Evolutionary conservation across 2,797 vertebrate genomes (phyloP).

Genomic region (Acanthurus lineatus): DNA sequence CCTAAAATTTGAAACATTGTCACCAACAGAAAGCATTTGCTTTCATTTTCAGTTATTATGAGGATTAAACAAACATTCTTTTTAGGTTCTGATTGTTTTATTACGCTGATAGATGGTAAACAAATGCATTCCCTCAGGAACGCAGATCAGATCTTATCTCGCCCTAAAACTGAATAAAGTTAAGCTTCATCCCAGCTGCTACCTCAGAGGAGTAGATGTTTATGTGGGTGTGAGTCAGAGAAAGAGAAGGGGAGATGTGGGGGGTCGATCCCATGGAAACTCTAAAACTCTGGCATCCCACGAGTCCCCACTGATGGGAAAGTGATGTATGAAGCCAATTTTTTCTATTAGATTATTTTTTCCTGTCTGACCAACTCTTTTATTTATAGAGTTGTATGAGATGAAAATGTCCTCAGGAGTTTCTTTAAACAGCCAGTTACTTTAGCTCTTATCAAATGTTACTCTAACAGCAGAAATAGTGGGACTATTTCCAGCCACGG

Average conservation of each 20-base stretch:
- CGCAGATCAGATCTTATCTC: not conserved
- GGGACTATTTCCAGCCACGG: not conserved
- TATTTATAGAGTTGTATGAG: not conserved
- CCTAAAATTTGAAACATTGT: slow-evolving; percentile 5
- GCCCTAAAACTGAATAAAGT: slow-evolving; percentile 4
- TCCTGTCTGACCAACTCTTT: not conserved
- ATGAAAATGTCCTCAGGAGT: not conserved
- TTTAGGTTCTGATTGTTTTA: too few species aligned
- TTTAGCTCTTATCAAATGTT: not conserved
- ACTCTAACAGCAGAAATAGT: not conserved
- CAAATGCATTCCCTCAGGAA: not conserved
- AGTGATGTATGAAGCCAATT: slow-evolving; percentile 21
- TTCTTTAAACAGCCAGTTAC: not conserved
- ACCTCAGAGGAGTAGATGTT: not conserved
- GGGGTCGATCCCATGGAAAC: slow-evolving; percentile 27
- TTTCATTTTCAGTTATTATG: not conserved
- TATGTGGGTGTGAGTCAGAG: slow-evolving; percentile 11
- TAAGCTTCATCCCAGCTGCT: slow-evolving; percentile 29
- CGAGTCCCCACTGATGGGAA: slow-evolving; percentile 37
- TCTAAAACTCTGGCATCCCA: slow-evolving; percentile 3
- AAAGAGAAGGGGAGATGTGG: not conserved
- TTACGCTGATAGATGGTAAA: too few species aligned
- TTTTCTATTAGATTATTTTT: slow-evolving; percentile 1
- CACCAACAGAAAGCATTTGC: not conserved
- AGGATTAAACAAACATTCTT: not conserved